These are phyloP conservation scores for Tenodera sinensis DNA, from an alignment of 2,888 invertebrate genomes.

Conservation along the genomic window DNA sequence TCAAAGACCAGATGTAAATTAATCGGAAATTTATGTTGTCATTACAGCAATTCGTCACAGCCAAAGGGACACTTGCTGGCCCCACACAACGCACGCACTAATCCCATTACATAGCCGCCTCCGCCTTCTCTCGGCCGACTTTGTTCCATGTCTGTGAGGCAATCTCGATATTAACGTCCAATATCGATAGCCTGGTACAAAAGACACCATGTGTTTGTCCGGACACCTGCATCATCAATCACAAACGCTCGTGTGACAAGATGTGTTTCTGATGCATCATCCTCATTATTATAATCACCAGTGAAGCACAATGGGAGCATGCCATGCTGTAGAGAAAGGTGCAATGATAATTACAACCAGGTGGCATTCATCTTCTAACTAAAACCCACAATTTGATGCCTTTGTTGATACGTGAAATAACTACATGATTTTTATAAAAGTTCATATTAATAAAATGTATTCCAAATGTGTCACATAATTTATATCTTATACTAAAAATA, in stretches of 20 bases:
- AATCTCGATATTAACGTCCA: background rate
- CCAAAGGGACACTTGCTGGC: background rate
- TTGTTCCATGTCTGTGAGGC: background rate
- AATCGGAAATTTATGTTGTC: background rate
- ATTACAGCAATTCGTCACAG: background rate
- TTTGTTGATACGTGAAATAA: too few species aligned
- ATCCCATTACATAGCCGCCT: background rate
- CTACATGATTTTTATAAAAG: too few species aligned
- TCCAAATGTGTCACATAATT: too few species aligned
- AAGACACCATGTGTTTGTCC: background rate
- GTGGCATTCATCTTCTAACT: background rate
- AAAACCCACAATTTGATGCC: background rate
- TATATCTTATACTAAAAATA: too few species aligned
- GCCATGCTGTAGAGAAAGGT: background rate
- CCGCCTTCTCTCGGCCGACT: background rate
- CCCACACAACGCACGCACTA: background rate
- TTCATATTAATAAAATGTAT: too few species aligned
- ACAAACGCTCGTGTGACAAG: background rate
- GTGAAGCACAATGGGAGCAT: background rate
- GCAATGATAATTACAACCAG: background rate
- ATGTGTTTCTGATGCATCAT: background rate
- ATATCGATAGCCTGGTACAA: background rate
- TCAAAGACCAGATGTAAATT: background rate
- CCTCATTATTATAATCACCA: background rate
- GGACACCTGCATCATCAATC: background rate